phyloP scores from a whole-genome alignment of 2,888 invertebrate species.

The Chloroclysta siterata region DNA sequence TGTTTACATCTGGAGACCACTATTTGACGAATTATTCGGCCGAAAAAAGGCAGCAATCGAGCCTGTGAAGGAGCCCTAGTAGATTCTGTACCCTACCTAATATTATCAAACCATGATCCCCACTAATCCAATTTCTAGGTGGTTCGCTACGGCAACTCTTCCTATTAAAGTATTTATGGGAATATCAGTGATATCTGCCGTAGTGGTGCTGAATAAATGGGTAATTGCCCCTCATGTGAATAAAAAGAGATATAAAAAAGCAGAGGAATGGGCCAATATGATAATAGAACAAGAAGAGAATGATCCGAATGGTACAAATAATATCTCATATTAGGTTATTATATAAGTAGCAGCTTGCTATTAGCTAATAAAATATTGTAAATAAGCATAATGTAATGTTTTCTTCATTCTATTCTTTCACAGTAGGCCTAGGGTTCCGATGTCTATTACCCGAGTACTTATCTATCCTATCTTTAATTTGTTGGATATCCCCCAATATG shows the following conservation, averaged over 20 bases:
- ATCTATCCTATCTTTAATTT: no score
- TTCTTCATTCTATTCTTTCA: neutral
- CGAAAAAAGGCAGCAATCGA: conserved; percentile 43
- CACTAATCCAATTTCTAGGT: conserved; percentile 39
- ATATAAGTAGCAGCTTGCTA: conserved; percentile 12
- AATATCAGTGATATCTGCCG: conserved; percentile 63
- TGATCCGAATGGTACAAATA: conserved; percentile 45
- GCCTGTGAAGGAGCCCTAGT: conserved; percentile 39
- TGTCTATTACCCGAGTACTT: no score
- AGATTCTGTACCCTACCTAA: conserved; percentile 28
- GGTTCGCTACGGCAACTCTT: conserved; percentile 61
- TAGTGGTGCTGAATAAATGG: conserved; percentile 56
- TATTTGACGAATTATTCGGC: conserved; percentile 64
- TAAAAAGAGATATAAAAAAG: conserved; percentile 53
- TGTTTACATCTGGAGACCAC: conserved; percentile 81
- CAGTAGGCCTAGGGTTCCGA: no score
- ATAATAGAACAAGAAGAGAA: conserved; percentile 70
- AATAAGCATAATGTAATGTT: neutral
- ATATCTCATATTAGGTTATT: conserved; percentile 50
- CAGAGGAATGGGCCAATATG: conserved; percentile 72
- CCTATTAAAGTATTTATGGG: conserved; percentile 69
- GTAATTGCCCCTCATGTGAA: conserved; percentile 60
- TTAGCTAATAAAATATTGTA: conserved; percentile 21
- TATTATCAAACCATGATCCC: conserved; percentile 49
- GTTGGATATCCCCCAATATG: no score